phyloP scores from a whole-genome alignment of 2,888 invertebrate species.

The Aleiodes testaceus region DNA sequence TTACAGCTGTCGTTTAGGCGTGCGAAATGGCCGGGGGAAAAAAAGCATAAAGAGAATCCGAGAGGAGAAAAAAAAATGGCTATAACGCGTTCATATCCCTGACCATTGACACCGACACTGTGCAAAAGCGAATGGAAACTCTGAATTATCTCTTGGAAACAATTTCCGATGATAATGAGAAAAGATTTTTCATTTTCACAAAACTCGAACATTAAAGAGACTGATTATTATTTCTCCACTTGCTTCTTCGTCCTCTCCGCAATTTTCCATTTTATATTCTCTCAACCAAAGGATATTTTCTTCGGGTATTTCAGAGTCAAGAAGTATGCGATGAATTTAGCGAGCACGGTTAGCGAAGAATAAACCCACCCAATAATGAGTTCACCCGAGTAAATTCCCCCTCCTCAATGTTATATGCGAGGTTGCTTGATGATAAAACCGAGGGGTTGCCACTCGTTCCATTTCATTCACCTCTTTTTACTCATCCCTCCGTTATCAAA shows the following conservation, averaged over 20 bases:
- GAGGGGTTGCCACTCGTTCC: slow-evolving; percentile 69
- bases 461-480: slow-evolving; percentile 64
- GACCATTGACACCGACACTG: slow-evolving; percentile 3
- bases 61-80: slow-evolving; percentile 46
- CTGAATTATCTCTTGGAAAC: slow-evolving; percentile 25
- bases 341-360: slow-evolving; percentile 66
- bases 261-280: slow-evolving; percentile 18
- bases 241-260: background rate
- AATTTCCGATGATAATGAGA: slow-evolving; percentile 3
- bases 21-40: slow-evolving; percentile 45
- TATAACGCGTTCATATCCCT: slow-evolving; percentile 46
- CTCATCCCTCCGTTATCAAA: background rate
- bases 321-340: slow-evolving; percentile 33
- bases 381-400: slow-evolving; percentile 67
- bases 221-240: slow-evolving; percentile 24
- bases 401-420: slow-evolving; percentile 60
- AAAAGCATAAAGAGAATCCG: slow-evolving; percentile 37
- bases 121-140: slow-evolving; percentile 18
- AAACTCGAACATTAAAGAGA: background rate
- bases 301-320: slow-evolving; percentile 2
- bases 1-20: slow-evolving; percentile 48
- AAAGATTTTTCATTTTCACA: slow-evolving; percentile 11
- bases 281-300: slow-evolving; percentile 35
- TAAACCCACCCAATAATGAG: slow-evolving; percentile 72
- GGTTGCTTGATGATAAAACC: slow-evolving; percentile 45